These are phyloP conservation scores for Sphecodes monilicornis DNA, from an alignment of 2,888 invertebrate genomes.

Conservation along the genomic window DNA sequence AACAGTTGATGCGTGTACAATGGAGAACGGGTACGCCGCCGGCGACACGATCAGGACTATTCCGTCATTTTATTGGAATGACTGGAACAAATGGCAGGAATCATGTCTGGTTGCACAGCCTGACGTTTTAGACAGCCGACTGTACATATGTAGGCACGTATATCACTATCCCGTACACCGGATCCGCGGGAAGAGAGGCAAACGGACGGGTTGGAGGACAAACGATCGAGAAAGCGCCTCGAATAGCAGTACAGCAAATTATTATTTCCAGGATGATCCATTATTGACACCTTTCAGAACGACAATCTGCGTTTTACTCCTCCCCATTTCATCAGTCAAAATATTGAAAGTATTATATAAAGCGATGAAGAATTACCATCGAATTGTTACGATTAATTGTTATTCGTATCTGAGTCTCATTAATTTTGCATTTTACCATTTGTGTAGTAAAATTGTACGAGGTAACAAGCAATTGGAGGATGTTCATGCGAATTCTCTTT, in stretches of 20 bases:
- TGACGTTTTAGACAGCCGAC: constrained; percentile 51
- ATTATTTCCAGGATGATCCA: neutral
- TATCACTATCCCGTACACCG: constrained; percentile 34
- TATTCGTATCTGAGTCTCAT: too few species aligned
- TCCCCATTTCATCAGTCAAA: neutral
- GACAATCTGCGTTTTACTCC: neutral
- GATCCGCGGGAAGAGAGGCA: constrained; percentile 32
- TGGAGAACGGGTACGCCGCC: constrained; percentile 20
- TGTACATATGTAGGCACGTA: constrained; percentile 15
- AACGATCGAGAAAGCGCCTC: constrained; percentile 22
- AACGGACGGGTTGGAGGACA: constrained; percentile 26
- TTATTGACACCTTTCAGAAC: constrained; percentile 6
- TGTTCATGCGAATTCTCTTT: too few species aligned
- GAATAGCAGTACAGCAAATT: neutral
- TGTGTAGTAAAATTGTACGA: too few species aligned
- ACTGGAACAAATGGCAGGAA: constrained; percentile 82
- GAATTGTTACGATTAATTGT: neutral
- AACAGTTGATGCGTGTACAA: constrained; percentile 13
- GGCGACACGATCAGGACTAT: constrained; percentile 39
- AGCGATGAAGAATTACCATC: neutral
- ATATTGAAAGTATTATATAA: neutral
- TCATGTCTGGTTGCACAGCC: constrained; percentile 82
- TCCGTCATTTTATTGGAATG: constrained; percentile 73
- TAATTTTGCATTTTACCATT: too few species aligned
- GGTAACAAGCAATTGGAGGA: too few species aligned